These are phyloP conservation scores for Drosophila kambysellisi DNA, from an alignment of 2,888 invertebrate species.

Conservation along the genomic window DNA sequence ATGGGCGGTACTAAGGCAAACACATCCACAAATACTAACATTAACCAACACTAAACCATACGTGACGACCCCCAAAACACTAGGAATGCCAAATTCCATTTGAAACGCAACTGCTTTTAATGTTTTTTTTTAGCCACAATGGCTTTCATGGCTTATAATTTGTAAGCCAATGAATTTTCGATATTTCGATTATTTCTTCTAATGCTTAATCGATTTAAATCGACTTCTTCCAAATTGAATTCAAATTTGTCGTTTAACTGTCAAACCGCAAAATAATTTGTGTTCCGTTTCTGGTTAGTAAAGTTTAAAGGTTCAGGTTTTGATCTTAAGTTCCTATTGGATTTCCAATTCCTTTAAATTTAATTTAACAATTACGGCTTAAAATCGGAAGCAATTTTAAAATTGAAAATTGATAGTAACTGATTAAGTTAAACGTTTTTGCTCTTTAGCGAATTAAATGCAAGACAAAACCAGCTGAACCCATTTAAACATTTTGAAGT, in stretches of 20 bases:
- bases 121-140: not conserved
- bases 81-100: conserved; percentile 38
- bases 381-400: not conserved
- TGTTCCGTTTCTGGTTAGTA: not conserved
- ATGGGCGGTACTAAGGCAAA: conserved; percentile 74
- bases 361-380: not conserved
- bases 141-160: not conserved
- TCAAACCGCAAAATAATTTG: not conserved
- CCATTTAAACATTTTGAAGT: not conserved
- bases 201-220: not conserved
- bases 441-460: not conserved
- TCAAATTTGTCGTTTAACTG: not conserved
- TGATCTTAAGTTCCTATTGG: not conserved
- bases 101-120: conserved; percentile 28
- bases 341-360: not conserved
- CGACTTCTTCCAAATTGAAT: not conserved
- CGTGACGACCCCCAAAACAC: conserved; percentile 46
- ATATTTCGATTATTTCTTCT: too few relatives aligned
- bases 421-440: not conserved
- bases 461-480: not conserved
- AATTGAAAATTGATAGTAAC: too few relatives aligned
- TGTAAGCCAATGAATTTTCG: too few relatives aligned
- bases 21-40: not conserved
- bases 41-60: conserved; percentile 8
- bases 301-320: not conserved